phyloP scores from a whole-genome alignment of 2,888 invertebrate genomes.

The Pyralis farinalis region DNA sequence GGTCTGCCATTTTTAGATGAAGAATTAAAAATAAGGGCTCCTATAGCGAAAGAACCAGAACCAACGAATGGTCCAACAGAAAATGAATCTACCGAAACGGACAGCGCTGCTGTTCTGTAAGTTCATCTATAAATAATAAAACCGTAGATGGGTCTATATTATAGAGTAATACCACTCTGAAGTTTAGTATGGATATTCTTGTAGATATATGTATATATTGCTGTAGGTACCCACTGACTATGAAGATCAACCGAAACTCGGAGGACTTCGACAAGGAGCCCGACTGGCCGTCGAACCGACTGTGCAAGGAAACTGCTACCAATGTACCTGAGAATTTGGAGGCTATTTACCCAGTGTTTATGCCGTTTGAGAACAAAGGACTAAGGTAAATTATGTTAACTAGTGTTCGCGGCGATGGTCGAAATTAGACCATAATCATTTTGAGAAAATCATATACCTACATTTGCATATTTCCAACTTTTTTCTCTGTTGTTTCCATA shows the following conservation, averaged over 20 bases:
- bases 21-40: neutral
- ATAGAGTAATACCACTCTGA: too few relatives aligned
- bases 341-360: conserved; percentile 83
- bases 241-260: conserved; percentile 65
- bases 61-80: neutral
- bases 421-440: too few relatives aligned
- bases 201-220: too few relatives aligned
- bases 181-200: too few relatives aligned
- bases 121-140: too few relatives aligned
- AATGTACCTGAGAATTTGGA: conserved; percentile 64
- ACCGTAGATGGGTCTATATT: too few relatives aligned
- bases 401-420: too few relatives aligned
- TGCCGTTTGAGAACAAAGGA: conserved; percentile 90
- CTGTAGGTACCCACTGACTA: conserved; percentile 67
- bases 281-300: conserved; percentile 76
- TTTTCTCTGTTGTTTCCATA: too few relatives aligned
- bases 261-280: conserved; percentile 75
- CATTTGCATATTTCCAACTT: too few relatives aligned
- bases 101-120: neutral
- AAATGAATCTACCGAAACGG: conserved; percentile 2
- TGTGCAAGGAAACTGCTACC: conserved; percentile 64
- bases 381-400: conserved; percentile 82
- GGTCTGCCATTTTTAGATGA: neutral
- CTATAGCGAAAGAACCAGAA: neutral
- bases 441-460: too few relatives aligned